These are phyloP conservation scores for Phoebastria nigripes DNA, from an alignment of 2,797 vertebrate genomes.

Conservation along the genomic window DNA sequence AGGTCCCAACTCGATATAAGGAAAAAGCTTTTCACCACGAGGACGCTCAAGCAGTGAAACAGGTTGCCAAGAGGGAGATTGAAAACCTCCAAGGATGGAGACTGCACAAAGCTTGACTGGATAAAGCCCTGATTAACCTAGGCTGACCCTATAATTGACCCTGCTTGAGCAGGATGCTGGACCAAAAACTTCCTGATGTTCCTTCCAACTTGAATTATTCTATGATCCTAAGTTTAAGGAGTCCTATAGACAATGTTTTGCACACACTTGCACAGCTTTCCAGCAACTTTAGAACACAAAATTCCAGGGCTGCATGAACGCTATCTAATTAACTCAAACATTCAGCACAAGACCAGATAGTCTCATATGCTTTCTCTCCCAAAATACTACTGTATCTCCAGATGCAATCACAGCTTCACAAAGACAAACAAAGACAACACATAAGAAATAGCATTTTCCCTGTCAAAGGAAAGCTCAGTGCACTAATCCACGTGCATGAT, in stretches of 20 bases:
- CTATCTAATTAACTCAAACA: not conserved
- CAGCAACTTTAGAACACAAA: not conserved
- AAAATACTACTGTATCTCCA: not conserved
- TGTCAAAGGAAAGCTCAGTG: not conserved
- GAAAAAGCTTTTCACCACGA: not conserved
- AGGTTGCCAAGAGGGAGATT: not conserved
- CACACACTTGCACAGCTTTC: not conserved
- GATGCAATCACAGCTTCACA: not conserved
- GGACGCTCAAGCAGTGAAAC: not conserved
- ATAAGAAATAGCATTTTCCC: not conserved
- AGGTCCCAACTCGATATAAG: not conserved
- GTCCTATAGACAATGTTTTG: not conserved
- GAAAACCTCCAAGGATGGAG: not conserved
- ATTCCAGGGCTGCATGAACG: not conserved
- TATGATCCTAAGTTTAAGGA: not conserved
- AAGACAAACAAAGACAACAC: not conserved
- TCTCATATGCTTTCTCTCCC: not conserved
- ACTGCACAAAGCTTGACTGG: not conserved
- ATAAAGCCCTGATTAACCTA: not conserved
- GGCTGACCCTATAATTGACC: not conserved
- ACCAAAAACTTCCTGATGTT: not conserved
- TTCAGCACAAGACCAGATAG: not conserved
- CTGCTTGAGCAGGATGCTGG: not conserved
- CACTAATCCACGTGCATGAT: rapidly evolving
- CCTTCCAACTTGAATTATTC: not conserved